Evolutionary conservation across 1,140 invertebrate species (phyloP), one percentile per base, ranked within the genome.

Genomic region (Lithobius niger): DNA sequence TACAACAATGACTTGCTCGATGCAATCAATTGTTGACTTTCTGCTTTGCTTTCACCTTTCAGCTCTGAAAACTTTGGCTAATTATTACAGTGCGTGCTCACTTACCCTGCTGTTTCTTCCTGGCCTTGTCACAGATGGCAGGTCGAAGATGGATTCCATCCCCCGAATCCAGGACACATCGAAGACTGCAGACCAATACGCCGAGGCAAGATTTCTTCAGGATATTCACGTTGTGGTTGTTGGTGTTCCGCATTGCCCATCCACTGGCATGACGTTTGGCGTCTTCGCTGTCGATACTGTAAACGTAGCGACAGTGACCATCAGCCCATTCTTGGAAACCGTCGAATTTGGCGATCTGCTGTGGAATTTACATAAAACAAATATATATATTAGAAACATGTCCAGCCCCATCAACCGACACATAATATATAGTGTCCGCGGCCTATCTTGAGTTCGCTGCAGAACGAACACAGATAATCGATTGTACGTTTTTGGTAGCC

Each of bases 161-260:
- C 0, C 91, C 91, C 52, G 81, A 82, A 4, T 87, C 83, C 36
- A 91, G 67, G 2, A 81, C 73, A 65, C 93, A 97, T 25, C 85
- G 76, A 54, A 80, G 75, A 0, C 84, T 88, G 66, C 94, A 98
- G 1, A 97, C 81, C 2, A 97, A 74, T 0, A 97, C 94, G 0
- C 94, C 94, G 1, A 98, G 76, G 64, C 94, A 98, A 45, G 89
- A 94, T 70, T 98, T 97, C 72, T 97, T 97, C 18, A 98, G 75
- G 54, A 97, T 97, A 66, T 92, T 87, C 0, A 95, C 91, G 66
- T 98, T 97, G 74, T 98, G 94, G 72, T 98, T 98, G 71, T 98
- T 98, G 1, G 94, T 97, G 71, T 97, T 98, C 45, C 94, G 74
- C 94, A 98, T 97, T 1, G 94, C 94, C 94, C 94, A 97, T 15